Evolutionary conservation across 1,140 invertebrate species (phyloP).

Genomic region (Macrotrachela quadricornifera): DNA sequence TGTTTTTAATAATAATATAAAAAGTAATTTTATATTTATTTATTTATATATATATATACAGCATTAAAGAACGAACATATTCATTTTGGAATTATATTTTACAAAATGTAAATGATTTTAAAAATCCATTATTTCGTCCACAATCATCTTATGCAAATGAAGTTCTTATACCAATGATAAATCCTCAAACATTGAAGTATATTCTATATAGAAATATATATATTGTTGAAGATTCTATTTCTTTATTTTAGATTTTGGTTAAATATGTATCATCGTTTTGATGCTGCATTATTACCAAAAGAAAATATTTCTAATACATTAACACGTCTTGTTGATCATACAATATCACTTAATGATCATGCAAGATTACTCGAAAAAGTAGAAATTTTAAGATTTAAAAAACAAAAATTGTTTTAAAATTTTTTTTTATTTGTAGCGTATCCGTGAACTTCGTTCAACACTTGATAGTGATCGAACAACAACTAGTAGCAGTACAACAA

Average conservation of each 20-base stretch:
- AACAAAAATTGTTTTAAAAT: too few relatives aligned
- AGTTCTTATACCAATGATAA: conserved; percentile 56
- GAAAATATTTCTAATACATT: conserved; percentile 66
- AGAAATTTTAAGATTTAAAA: too few relatives aligned
- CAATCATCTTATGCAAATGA: conserved; percentile 35
- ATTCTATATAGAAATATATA: conserved; percentile 1
- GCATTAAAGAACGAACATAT: conserved; percentile 64
- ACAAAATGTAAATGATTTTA: conserved; percentile 65
- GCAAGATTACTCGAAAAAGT: conserved; percentile 60
- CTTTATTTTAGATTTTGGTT: conserved; percentile 60
- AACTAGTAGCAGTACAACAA: too few relatives aligned
- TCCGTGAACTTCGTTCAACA: too few relatives aligned
- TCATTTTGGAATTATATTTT: conserved; percentile 83
- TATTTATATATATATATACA: conserved; percentile 17
- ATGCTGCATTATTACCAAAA: conserved; percentile 75
- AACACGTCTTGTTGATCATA: conserved; percentile 54
- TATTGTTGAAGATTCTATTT: neutral
- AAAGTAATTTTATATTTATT: neutral
- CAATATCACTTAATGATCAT: conserved; percentile 65
- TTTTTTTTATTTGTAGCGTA: too few relatives aligned
- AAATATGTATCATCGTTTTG: conserved; percentile 86
- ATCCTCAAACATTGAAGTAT: conserved; percentile 67
- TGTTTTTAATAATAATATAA: neutral
- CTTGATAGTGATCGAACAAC: too few relatives aligned
- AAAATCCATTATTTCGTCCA: conserved; percentile 66